Base-by-base conservation (phyloP, 2,888 invertebrate species). In the Slavum lentiscoides region DNA sequence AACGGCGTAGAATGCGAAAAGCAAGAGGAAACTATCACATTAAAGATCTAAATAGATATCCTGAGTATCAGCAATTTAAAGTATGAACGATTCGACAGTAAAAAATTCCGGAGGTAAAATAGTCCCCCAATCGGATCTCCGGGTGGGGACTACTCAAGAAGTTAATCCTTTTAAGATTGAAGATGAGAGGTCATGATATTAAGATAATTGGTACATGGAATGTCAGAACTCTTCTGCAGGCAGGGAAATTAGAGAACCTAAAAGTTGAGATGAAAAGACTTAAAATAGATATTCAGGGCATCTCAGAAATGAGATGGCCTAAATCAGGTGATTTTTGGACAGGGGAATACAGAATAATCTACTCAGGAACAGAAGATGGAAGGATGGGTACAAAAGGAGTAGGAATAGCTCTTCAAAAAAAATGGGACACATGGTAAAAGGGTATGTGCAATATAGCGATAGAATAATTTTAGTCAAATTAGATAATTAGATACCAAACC, bases 381-480 rank as follows among this genome's bases (percentile, higher is more conserved):
- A n/a, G n/a, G n/a, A n/a, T n/a, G n/a, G n/a, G n/a, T n/a, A n/a
- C n/a, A n/a, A n/a, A n/a, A n/a, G n/a, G 62, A 62, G 30, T 66
- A 49, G 74, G 62, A 62, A 64, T 74, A n/a, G 64, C 66, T 55
- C 19, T 74, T 37, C 23, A 66, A 49, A 74, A 75, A 75, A 23
- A 43, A 49, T 75, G 61, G 66, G 66, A 75, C 39, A 62, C n/a
- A 59, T 55, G n/a, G 66, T 75, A 43, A 75, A 39, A 37, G 75
- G 75, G 6, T 75, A 75, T 23, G 75, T 66, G 62, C 66, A 75
- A 53, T 49, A 75, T 53, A 75, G 53, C 17, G 81, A 74, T 23
- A 81, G 81, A 66, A 73, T 74, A 61, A 74, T 82, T 49, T 43
- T 80, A 68, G 72, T 70, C 64, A 64, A 82, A 30, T 43, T 82